These are phyloP conservation scores for Istiophorus platypterus DNA, from an alignment of 2,113 vertebrate genomes.

Conservation along the genomic window DNA sequence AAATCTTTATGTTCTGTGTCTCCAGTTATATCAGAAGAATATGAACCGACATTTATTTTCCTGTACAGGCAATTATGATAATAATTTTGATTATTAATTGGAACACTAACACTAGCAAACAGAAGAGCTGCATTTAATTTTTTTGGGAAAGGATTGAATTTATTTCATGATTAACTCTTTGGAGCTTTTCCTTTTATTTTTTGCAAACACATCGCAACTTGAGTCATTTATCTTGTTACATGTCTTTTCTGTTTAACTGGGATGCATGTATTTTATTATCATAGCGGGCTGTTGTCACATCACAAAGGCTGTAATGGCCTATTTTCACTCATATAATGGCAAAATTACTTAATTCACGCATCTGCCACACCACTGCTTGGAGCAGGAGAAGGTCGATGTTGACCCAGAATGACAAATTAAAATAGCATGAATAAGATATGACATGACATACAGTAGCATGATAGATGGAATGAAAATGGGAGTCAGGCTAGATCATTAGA, in stretches of 20 bases:
- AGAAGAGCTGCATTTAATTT: constrained; percentile 52
- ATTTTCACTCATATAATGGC: constrained; percentile 75
- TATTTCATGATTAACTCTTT: constrained; percentile 62
- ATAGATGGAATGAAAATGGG: constrained; percentile 71
- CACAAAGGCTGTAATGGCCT: constrained; percentile 65
- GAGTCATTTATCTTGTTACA: constrained; percentile 50
- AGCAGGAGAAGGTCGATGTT: constrained; percentile 59
- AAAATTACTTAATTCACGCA: constrained; percentile 64
- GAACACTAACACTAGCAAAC: constrained; percentile 37
- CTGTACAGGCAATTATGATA: constrained; percentile 39
- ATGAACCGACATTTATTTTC: constrained; percentile 60
- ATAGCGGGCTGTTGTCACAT: constrained; percentile 59
- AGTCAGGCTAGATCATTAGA: constrained; percentile 34
- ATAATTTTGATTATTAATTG: constrained; percentile 70
- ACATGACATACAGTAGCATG: constrained; percentile 58
- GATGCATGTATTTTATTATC: constrained; percentile 58
- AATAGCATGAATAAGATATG: constrained; percentile 75
- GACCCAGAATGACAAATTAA: constrained; percentile 79
- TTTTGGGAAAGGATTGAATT: constrained; percentile 60
- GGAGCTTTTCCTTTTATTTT: constrained; percentile 28
- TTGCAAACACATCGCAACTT: constrained; percentile 35
- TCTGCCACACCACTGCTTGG: constrained; percentile 60
- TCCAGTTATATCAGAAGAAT: constrained; percentile 12
- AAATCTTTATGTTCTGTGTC: neutral
- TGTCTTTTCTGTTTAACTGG: constrained; percentile 31